Evolutionary conservation across 2,888 invertebrate species (phyloP).

Genomic region (Lacanobia oleracea): DNA sequence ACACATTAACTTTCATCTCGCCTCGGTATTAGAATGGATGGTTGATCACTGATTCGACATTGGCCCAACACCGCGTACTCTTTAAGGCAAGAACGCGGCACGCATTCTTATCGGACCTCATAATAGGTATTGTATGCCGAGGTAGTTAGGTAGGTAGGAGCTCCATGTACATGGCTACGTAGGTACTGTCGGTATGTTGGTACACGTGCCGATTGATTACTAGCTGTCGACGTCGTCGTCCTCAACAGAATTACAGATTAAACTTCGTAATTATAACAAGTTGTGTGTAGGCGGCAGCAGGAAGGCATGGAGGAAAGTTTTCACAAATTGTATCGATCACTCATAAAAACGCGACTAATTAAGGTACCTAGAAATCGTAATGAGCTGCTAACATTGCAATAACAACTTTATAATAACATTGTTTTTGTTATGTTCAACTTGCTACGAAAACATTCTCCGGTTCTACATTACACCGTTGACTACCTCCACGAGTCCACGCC

Average conservation of each 20-base stretch:
- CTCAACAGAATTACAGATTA: slow-evolving; percentile 49
- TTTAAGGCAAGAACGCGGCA: slow-evolving; percentile 70
- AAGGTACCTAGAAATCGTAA: slow-evolving; percentile 16
- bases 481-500: slow-evolving; percentile 19
- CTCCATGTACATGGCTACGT: slow-evolving; percentile 40
- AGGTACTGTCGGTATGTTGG: slow-evolving; percentile 28
- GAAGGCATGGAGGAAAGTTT: neutral
- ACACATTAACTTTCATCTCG: slow-evolving; percentile 31
- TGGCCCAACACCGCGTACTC: slow-evolving; percentile 58
- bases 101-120: slow-evolving; percentile 76
- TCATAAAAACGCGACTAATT: neutral
- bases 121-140: slow-evolving; percentile 68
- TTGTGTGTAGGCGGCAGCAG: neutral
- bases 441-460: slow-evolving; percentile 1
- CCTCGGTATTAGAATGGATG: slow-evolving; percentile 48
- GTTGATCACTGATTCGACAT: slow-evolving; percentile 63
- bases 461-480: neutral
- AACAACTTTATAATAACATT: slow-evolving; percentile 18
- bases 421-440: slow-evolving; percentile 6
- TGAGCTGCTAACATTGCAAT: slow-evolving; percentile 25
- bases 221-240: slow-evolving; percentile 43
- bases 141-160: slow-evolving; percentile 45
- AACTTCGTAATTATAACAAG: slow-evolving; percentile 35
- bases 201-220: slow-evolving; percentile 53
- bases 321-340: neutral